Evolutionary conservation across 2,888 invertebrate species (phyloP).

Genomic region (Sarcophaga carnaria): DNA sequence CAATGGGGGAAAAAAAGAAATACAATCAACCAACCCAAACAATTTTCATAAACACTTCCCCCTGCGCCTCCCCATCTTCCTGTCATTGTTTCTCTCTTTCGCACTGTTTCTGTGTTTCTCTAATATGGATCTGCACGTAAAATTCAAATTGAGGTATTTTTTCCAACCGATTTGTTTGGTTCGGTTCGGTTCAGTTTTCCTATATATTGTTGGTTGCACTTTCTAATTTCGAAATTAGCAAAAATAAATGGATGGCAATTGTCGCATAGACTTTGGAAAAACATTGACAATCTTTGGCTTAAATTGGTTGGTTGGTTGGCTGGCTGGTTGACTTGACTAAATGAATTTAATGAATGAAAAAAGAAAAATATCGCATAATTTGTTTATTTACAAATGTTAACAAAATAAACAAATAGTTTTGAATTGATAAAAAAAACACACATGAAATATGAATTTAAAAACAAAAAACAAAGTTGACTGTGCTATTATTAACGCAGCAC

Average conservation of each 20-base stretch:
- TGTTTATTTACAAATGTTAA: slow-evolving; percentile 33
- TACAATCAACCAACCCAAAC: slow-evolving; percentile 24
- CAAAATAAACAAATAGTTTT: slow-evolving; percentile 19
- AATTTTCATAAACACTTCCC: slow-evolving; percentile 8
- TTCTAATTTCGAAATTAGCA: slow-evolving; percentile 71
- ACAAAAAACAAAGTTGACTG: no score
- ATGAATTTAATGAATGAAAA: background rate
- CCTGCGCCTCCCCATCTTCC: background rate
- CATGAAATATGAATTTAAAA: background rate
- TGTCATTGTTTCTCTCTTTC: background rate
- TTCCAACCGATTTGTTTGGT: background rate
- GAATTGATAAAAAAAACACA: background rate
- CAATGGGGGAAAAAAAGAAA: slow-evolving; percentile 45
- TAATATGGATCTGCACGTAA: slow-evolving; percentile 26
- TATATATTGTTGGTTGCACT: slow-evolving; percentile 49
- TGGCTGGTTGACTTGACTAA: background rate
- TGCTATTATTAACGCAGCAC: no score
- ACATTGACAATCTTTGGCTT: slow-evolving; percentile 3
- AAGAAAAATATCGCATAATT: slow-evolving; percentile 8
- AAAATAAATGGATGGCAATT: slow-evolving; percentile 70
- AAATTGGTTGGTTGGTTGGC: background rate
- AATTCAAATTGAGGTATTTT: slow-evolving; percentile 31
- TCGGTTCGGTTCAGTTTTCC: slow-evolving; percentile 9
- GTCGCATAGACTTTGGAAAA: slow-evolving; percentile 39
- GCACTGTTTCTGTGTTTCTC: background rate